Evolutionary conservation across 1,140 invertebrate genomes (phyloP).

Genomic region (Agrilus planipennis): DNA sequence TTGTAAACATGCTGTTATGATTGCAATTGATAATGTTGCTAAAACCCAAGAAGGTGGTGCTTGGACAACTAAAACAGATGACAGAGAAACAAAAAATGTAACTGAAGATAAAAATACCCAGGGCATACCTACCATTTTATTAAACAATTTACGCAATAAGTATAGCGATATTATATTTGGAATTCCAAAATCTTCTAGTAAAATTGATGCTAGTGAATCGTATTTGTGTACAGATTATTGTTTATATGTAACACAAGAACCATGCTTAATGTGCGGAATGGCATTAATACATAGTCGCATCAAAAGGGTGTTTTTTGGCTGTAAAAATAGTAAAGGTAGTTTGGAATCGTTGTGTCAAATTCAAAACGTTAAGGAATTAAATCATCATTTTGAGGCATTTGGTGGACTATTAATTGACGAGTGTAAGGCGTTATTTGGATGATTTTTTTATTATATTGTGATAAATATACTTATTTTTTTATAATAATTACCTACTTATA

Average conservation of each 20-base stretch:
- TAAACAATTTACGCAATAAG: slow-evolving; percentile 17
- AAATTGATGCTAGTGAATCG: slow-evolving; percentile 39
- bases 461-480: no score
- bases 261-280: slow-evolving; percentile 92
- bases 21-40: slow-evolving; percentile 76
- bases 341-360: slow-evolving; percentile 59
- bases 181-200: slow-evolving; percentile 26
- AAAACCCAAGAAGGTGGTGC: slow-evolving; percentile 67
- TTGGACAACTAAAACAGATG: slow-evolving; percentile 35
- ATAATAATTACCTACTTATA: no score
- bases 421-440: no score
- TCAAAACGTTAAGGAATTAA: slow-evolving; percentile 66
- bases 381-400: slow-evolving; percentile 84
- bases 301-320: slow-evolving; percentile 68
- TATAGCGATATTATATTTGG: slow-evolving; percentile 23
- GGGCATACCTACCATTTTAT: slow-evolving; percentile 22
- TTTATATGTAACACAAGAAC: slow-evolving; percentile 71
- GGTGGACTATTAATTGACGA: slow-evolving; percentile 20
- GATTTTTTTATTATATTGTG: no score
- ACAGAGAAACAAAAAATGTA: slow-evolving; percentile 7
- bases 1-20: slow-evolving; percentile 74
- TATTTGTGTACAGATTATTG: slow-evolving; percentile 88
- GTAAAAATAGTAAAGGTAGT: slow-evolving; percentile 48
- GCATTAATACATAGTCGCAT: slow-evolving; percentile 80
- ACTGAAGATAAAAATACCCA: no score